These are phyloP conservation scores for Lichenostomus cassidix DNA, from an alignment of 2,113 vertebrate genomes.

Conservation along the genomic window DNA sequence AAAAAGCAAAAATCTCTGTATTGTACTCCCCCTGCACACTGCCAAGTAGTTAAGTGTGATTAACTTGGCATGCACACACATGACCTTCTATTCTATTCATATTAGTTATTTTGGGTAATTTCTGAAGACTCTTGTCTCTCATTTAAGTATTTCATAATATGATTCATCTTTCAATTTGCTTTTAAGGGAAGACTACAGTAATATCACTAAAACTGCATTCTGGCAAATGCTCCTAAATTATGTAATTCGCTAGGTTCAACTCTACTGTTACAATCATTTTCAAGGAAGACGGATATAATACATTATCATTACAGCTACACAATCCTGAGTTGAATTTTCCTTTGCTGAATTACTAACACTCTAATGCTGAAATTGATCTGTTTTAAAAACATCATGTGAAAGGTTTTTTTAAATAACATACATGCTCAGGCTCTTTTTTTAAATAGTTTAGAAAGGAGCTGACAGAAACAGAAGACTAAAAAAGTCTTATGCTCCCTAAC, in stretches of 20 bases:
- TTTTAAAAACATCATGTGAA: slow-evolving; percentile 76
- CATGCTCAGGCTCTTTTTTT: slow-evolving; percentile 69
- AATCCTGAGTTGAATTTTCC: slow-evolving; percentile 67
- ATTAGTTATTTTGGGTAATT: slow-evolving; percentile 59
- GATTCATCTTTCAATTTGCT: slow-evolving; percentile 48
- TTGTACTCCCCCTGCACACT: slow-evolving; percentile 37
- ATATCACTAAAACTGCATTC: slow-evolving; percentile 49
- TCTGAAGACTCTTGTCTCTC: slow-evolving; percentile 38
- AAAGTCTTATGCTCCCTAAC: slow-evolving; percentile 53
- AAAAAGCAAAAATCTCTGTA: slow-evolving; percentile 48
- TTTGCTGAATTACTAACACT: slow-evolving; percentile 75
- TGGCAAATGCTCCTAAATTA: slow-evolving; percentile 70
- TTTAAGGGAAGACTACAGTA: slow-evolving; percentile 65
- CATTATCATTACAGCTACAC: slow-evolving; percentile 70
- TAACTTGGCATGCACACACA: slow-evolving; percentile 53
- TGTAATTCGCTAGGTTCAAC: slow-evolving; percentile 70
- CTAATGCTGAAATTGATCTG: slow-evolving; percentile 76
- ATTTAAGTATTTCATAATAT: slow-evolving; percentile 55
- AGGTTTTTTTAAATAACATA: slow-evolving; percentile 73
- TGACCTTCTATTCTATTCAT: slow-evolving; percentile 68
- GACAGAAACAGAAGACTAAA: slow-evolving; percentile 31
- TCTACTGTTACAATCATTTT: slow-evolving; percentile 65
- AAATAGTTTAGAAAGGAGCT: slow-evolving; percentile 72
- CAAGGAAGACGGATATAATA: slow-evolving; percentile 67
- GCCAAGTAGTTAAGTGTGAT: slow-evolving; percentile 62